These are phyloP conservation scores for Zygogramma bicolorata DNA, from an alignment of 2,888 invertebrate species.

Conservation along the genomic window DNA sequence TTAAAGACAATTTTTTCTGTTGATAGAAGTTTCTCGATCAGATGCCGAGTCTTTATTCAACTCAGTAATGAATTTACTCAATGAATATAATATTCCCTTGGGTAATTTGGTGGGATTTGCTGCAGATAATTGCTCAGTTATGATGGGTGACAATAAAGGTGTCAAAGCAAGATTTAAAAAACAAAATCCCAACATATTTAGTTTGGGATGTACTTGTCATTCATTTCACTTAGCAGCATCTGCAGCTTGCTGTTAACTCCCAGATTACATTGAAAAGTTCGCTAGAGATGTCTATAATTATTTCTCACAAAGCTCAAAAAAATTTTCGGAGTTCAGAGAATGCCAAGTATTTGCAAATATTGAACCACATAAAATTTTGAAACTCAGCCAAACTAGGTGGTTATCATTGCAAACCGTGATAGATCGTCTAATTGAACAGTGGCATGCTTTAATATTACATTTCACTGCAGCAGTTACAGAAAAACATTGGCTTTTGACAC, in stretches of 20 bases:
- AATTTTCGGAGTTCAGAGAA: too few species aligned
- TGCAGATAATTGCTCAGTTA: slow-evolving; percentile 36
- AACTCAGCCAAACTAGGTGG: neutral
- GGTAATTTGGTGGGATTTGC: slow-evolving; percentile 30
- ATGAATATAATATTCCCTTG: slow-evolving; percentile 16
- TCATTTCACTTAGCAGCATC: too few species aligned
- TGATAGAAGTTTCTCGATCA: slow-evolving; percentile 22
- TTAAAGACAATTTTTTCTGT: slow-evolving; percentile 19
- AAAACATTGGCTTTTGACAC: neutral
- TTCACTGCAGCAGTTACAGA: neutral
- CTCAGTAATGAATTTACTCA: slow-evolving; percentile 19
- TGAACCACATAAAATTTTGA: too few species aligned
- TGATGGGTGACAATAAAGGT: slow-evolving; percentile 26
- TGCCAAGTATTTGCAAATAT: neutral
- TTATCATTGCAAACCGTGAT: slow-evolving; percentile 1
- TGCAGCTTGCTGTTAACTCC: too few species aligned
- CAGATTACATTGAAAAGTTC: too few species aligned
- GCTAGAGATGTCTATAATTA: neutral
- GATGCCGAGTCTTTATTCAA: slow-evolving; percentile 24
- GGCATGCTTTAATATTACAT: too few species aligned
- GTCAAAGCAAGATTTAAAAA: slow-evolving; percentile 16
- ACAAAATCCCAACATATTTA: too few species aligned
- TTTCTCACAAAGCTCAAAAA: too few species aligned
- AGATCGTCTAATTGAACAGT: too few species aligned
- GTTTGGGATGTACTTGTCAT: too few species aligned